phyloP scores from a whole-genome alignment of 1,140 invertebrate genomes.

The Hormaphis cornu region DNA sequence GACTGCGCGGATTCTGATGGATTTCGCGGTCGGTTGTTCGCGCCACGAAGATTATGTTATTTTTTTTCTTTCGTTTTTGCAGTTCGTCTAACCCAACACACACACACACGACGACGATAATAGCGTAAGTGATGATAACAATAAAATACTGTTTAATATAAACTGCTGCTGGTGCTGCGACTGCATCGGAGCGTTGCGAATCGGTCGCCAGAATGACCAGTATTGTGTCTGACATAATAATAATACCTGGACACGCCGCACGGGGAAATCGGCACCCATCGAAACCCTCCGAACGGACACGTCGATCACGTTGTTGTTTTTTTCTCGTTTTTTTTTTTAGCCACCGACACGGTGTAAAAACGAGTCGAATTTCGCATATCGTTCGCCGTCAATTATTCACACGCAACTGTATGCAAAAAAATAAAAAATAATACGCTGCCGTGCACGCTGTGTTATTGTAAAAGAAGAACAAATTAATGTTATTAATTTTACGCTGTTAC shows the following conservation, averaged over 20 bases:
- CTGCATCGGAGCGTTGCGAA: not conserved
- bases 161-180: not conserved
- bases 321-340: not conserved
- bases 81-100: slow-evolving; percentile 17
- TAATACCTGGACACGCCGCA: too few relatives aligned
- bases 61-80: slow-evolving; percentile 8
- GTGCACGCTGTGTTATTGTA: not conserved
- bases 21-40: slow-evolving; percentile 22
- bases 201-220: slow-evolving; percentile 20
- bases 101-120: not conserved
- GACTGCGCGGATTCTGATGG: not conserved
- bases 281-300: not conserved
- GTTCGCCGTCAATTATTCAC: not conserved
- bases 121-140: not conserved
- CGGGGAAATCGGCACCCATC: slow-evolving; percentile 13
- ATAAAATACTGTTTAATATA: slow-evolving; percentile 6
- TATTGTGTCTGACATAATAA: slow-evolving; percentile 20
- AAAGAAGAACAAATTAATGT: too few relatives aligned
- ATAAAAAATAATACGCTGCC: not conserved
- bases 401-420: not conserved
- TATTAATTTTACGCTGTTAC: too few relatives aligned
- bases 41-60: not conserved
- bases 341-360: not conserved
- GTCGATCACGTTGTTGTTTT: not conserved
- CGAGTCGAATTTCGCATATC: not conserved